Conservation (phyloP, 2,113 vertebrate genomes). For the Oreochromis spilurus region DNA sequence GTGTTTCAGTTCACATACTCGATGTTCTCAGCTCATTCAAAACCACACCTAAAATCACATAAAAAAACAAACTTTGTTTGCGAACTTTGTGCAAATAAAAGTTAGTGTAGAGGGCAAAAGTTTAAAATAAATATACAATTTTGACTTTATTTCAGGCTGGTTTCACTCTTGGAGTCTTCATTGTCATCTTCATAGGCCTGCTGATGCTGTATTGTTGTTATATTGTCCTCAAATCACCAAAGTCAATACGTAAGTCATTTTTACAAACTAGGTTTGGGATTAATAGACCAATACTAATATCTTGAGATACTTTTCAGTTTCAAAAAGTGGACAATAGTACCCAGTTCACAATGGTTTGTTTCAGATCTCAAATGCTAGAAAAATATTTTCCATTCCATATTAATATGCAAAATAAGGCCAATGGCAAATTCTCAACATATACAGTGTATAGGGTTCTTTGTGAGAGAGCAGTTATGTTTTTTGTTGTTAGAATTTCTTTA, state of each 20-base stretch:
- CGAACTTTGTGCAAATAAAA: background rate
- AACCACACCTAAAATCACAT: background rate
- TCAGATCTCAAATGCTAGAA: background rate
- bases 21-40: background rate
- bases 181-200: constrained; percentile 83
- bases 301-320: background rate
- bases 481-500: background rate
- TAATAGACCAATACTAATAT: background rate
- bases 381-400: background rate
- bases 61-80: background rate
- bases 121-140: background rate
- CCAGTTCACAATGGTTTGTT: background rate
- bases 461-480: background rate
- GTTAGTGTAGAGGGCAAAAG: background rate
- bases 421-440: background rate
- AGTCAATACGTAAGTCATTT: constrained; percentile 82
- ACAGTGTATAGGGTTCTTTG: background rate
- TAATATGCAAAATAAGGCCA: background rate
- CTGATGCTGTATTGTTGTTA: constrained; percentile 95
- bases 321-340: background rate
- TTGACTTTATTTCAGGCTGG: constrained; percentile 80
- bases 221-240: constrained; percentile 86
- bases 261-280: background rate
- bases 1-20: background rate
- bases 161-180: constrained; percentile 86